phyloP scores from a whole-genome alignment of 2,113 vertebrate genomes.

The Paedocypris sp. region DNA sequence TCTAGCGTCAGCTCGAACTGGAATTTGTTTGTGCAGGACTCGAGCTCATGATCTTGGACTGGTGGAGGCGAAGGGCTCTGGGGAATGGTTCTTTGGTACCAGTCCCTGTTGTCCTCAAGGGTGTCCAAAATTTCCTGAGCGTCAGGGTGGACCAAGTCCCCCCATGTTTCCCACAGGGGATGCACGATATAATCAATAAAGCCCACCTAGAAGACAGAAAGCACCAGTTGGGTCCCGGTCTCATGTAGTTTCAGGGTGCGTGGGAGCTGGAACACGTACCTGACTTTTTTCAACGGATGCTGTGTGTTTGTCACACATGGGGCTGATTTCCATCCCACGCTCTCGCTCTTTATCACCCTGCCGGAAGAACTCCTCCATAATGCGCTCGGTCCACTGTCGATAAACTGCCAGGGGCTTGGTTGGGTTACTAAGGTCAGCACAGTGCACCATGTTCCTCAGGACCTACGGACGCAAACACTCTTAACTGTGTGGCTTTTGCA shows the following conservation, averaged over 20 bases:
- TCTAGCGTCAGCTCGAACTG: constrained; percentile 65
- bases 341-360: constrained; percentile 83
- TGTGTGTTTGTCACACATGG: constrained; percentile 89
- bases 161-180: constrained; percentile 89
- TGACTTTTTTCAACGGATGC: constrained; percentile 89
- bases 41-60: constrained; percentile 55
- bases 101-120: constrained; percentile 85
- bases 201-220: constrained; percentile 65
- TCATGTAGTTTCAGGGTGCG: not conserved
- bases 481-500: not conserved
- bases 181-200: constrained; percentile 93
- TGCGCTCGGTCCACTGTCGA: constrained; percentile 85
- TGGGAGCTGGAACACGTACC: constrained; percentile 50
- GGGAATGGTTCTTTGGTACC: constrained; percentile 85
- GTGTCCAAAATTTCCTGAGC: constrained; percentile 88
- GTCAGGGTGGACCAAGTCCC: constrained; percentile 82
- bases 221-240: not conserved
- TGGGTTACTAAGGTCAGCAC: constrained; percentile 86
- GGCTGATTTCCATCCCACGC: constrained; percentile 86
- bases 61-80: constrained; percentile 78
- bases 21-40: constrained; percentile 59
- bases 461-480: constrained; percentile 58
- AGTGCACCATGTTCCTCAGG: constrained; percentile 87
- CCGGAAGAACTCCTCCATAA: constrained; percentile 88
- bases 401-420: constrained; percentile 83